Base-by-base conservation (phyloP, 2,797 vertebrate genomes). In the Clarias fuscus region DNA sequence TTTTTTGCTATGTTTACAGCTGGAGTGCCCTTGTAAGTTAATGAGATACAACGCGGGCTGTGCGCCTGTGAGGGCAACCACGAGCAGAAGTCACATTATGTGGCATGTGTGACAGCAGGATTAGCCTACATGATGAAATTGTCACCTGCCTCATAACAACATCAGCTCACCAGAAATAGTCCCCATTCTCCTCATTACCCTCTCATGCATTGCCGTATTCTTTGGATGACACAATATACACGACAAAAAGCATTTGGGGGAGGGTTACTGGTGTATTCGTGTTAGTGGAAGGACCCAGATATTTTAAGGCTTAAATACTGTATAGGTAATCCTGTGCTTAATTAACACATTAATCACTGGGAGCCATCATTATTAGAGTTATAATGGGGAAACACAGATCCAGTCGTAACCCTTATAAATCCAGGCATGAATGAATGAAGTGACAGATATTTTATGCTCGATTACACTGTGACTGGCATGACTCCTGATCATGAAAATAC, bases 41-140 rank as follows among this genome's bases (percentile, higher is more conserved):
- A 79, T 61, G 58, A 62, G 7, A 15, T n/a, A n/a, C 22, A 62
- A 15, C 0, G 7, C 22, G 58, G 77, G 59, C 77, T 79, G 56
- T 79, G 56, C 6, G 4, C n/a, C 17, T 58, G 76, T 22, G 76
- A 62, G 56, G 24, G 58, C 77, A 24, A 40, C 27, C 77, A 62
- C 30, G 24, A 79, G 58, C 58, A 33, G 22, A 62, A 80, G 33
- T 40, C 33, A 62, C 33, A 62, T 80, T 62, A 80, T 40, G 22
- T 79, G 30, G 20, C 58, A 79, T 40, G 33, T 24, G 77, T 80
- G 58, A 80, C 77, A 40, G 59, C 77, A 80, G 59, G 37, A 80
- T 76, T 30, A 76, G 53, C 48, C 75, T 77, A 53, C 53, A 30
- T 58, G 72, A 78, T 61, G 27, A 78, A 79, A 79, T 24, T n/a